Percentiles rank a stretch among this genome's conserved stretches.
Evolutionary conservation across 2,797 vertebrate genomes (phyloP).

Genomic region (Scolopax bukidnonensis): DNA sequence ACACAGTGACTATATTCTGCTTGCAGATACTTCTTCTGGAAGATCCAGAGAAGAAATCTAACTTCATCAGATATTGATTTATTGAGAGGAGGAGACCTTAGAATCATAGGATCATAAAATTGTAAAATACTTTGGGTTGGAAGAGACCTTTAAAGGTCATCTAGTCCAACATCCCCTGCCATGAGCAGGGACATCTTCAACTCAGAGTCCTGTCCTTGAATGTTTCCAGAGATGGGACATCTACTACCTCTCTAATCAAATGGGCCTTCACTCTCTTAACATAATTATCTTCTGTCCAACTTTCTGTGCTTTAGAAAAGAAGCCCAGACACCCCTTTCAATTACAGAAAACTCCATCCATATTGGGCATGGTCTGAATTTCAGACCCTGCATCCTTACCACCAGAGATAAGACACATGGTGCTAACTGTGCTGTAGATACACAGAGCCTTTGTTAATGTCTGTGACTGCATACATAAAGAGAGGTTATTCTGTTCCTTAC

Average conservation of each 20-base stretch:
- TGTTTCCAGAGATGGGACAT: background rate
- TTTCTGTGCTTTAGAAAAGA: background rate
- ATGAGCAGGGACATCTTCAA: background rate
- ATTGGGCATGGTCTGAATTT: background rate
- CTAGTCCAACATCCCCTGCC: background rate
- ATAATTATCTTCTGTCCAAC: background rate
- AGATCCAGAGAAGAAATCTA: background rate
- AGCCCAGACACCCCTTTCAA: background rate
- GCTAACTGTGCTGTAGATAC: background rate
- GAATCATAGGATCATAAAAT: background rate
- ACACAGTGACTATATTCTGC: too few relatives aligned
- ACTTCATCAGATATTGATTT: background rate
- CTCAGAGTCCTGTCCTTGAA: background rate
- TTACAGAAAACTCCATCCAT: background rate
- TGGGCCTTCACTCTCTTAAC: background rate
- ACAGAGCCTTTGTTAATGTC: background rate
- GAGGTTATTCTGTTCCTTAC: background rate
- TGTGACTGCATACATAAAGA: background rate
- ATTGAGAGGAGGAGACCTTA: background rate
- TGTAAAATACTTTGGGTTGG: background rate
- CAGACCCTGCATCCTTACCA: background rate
- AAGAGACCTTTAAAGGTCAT: background rate
- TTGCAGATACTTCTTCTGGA: background rate
- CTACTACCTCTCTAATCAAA: background rate
- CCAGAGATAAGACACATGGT: background rate